Conservation (phyloP, 2,113 vertebrate genomes). For the Ctenomys sociabilis region DNA sequence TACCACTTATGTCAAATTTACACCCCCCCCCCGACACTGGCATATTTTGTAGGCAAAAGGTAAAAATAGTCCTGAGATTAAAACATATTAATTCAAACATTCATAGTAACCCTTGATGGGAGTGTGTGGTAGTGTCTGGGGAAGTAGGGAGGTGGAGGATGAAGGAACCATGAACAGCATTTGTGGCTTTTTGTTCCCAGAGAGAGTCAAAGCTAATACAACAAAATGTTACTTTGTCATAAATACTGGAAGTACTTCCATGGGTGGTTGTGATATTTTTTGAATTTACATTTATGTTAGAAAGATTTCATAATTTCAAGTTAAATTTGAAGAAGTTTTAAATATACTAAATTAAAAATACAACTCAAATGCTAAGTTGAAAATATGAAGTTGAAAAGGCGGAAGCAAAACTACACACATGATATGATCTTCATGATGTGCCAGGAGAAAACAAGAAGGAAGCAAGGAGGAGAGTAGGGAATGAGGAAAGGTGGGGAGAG, state of each 20-base stretch:
- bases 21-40: neutral
- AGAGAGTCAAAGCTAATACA: neutral
- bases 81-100: neutral
- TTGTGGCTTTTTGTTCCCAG: neutral
- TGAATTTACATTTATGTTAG: neutral
- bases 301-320: conserved; percentile 29
- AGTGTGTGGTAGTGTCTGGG: neutral
- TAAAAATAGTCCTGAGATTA: neutral
- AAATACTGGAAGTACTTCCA: neutral
- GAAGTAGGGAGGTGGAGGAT: fast-evolving
- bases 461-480: too few relatives aligned
- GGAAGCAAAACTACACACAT: neutral
- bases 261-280: neutral
- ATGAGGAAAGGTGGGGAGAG: too few relatives aligned
- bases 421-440: neutral
- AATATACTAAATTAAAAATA: conserved; percentile 6
- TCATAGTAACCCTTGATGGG: neutral
- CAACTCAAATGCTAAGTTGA: conserved; percentile 40
- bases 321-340: conserved; percentile 20
- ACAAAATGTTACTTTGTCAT: neutral
- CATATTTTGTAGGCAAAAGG: neutral
- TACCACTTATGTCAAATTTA: neutral
- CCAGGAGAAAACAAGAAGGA: neutral
- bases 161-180: neutral
- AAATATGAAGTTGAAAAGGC: conserved; percentile 33